These are phyloP conservation scores for Drosophila fuyamai DNA, from an alignment of 1,140 invertebrate genomes.

Conservation along the genomic window DNA sequence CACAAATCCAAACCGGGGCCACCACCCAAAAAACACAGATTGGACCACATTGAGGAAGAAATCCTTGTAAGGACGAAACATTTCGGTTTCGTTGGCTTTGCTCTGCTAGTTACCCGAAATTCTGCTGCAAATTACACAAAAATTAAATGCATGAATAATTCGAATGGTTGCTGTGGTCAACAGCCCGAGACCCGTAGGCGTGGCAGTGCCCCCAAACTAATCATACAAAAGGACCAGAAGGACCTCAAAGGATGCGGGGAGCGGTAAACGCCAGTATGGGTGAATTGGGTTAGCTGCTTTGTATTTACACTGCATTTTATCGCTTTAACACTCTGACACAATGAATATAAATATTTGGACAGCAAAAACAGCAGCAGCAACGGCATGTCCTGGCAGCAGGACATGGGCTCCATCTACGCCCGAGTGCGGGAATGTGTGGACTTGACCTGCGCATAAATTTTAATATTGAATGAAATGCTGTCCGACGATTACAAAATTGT, in stretches of 20 bases:
- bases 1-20: conserved; percentile 10
- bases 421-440: conserved; percentile 46
- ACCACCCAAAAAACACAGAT: conserved; percentile 17
- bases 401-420: conserved; percentile 63
- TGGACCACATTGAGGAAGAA: conserved; percentile 16
- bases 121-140: conserved; percentile 81
- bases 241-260: conserved; percentile 24
- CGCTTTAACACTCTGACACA: conserved; percentile 83
- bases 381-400: conserved; percentile 55
- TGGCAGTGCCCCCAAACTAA: conserved; percentile 48
- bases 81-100: conserved; percentile 67
- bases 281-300: conserved; percentile 58
- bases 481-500: conserved; percentile 41
- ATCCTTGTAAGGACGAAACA: conserved; percentile 53
- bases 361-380: conserved; percentile 75
- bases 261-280: not conserved
- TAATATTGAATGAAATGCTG: conserved; percentile 72
- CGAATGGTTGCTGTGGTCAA: conserved; percentile 79
- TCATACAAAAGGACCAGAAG: conserved; percentile 46
- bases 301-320: conserved; percentile 83
- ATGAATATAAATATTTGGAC: conserved; percentile 83
- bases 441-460: conserved; percentile 80
- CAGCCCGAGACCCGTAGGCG: conserved; percentile 48
- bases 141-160: conserved; percentile 83
- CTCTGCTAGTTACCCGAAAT: conserved; percentile 67